A percentile compares a stretch with the other conserved stretches of the same genome.
Evolutionary conservation across 2,113 vertebrate species (phyloP).

Genomic region (Lates calcarifer): DNA sequence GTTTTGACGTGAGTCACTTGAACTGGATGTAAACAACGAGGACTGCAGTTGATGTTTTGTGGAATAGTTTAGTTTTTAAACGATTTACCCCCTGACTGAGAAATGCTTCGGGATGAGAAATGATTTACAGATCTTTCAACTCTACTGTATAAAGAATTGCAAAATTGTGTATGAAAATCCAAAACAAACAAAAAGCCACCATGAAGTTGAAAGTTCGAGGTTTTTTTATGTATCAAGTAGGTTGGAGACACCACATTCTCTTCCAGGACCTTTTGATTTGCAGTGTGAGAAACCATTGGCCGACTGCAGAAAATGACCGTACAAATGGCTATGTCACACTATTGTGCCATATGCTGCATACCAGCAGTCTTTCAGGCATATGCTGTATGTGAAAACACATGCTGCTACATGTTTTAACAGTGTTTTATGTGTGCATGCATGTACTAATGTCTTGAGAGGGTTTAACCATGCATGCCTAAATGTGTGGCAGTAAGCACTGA

Average conservation of each 20-base stretch:
- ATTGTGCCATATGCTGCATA: slow-evolving; percentile 22
- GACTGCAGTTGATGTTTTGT: slow-evolving; percentile 15
- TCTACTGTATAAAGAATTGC: slow-evolving; percentile 18
- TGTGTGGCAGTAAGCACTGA: slow-evolving; percentile 16
- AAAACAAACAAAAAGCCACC: slow-evolving; percentile 48
- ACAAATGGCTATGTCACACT: slow-evolving; percentile 9
- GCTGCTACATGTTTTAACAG: slow-evolving; percentile 44
- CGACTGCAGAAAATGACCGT: background rate
- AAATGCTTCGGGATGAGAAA: slow-evolving; percentile 14
- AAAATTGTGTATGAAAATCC: slow-evolving; percentile 36
- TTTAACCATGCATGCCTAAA: slow-evolving; percentile 44
- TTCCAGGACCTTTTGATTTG: background rate
- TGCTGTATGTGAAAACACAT: slow-evolving; percentile 11
- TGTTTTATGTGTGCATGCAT: slow-evolving; percentile 31
- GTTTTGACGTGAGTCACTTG: slow-evolving; percentile 19
- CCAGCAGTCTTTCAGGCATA: slow-evolving; percentile 6
- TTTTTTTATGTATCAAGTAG: background rate
- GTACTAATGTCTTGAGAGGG: slow-evolving; percentile 22
- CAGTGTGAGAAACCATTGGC: slow-evolving; percentile 14
- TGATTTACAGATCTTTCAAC: slow-evolving; percentile 16
- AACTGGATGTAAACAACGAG: slow-evolving; percentile 38
- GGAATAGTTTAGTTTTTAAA: slow-evolving; percentile 9
- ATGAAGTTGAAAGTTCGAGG: slow-evolving; percentile 20
- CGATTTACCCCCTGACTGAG: background rate
- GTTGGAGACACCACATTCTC: slow-evolving; percentile 24